These are phyloP conservation scores for Drosophila pegasa DNA, from an alignment of 2,888 invertebrate genomes.

Conservation along the genomic window DNA sequence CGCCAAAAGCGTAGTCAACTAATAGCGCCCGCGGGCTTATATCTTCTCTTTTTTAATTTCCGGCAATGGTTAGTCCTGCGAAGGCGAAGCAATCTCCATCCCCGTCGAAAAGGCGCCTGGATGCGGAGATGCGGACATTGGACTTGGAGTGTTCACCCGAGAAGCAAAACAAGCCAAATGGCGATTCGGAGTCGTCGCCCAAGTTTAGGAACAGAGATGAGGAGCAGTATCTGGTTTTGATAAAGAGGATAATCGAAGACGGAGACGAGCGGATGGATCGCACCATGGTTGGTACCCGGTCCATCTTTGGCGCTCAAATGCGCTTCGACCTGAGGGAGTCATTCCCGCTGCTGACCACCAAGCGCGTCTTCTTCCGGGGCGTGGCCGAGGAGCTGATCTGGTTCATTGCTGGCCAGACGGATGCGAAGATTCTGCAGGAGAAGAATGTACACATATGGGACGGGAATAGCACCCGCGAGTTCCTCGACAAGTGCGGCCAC, in stretches of 20 bases:
- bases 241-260: slow-evolving; percentile 87
- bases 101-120: not conserved
- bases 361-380: slow-evolving; percentile 95
- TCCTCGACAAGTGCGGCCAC: slow-evolving; percentile 94
- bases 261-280: slow-evolving; percentile 91
- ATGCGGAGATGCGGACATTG: not conserved
- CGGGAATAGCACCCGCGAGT: slow-evolving; percentile 95
- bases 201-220: slow-evolving; percentile 87
- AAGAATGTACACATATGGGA: slow-evolving; percentile 98
- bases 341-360: slow-evolving; percentile 97
- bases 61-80: slow-evolving; percentile 3
- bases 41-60: not conserved
- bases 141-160: not conserved
- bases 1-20: not conserved
- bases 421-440: slow-evolving; percentile 91
- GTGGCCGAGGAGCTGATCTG: slow-evolving; percentile 97
- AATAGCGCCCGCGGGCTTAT: not conserved
- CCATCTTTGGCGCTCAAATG: slow-evolving; percentile 96
- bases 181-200: not conserved
- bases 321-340: slow-evolving; percentile 90
- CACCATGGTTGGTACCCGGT: slow-evolving; percentile 95
- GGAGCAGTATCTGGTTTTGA: slow-evolving; percentile 89
- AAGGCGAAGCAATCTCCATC: not conserved
- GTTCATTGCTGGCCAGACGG: slow-evolving; percentile 96
- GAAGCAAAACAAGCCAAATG: not conserved